phyloP scores from a whole-genome alignment of 92 coral and sea anemone genomes.

The Phymanthus crucifer region DNA sequence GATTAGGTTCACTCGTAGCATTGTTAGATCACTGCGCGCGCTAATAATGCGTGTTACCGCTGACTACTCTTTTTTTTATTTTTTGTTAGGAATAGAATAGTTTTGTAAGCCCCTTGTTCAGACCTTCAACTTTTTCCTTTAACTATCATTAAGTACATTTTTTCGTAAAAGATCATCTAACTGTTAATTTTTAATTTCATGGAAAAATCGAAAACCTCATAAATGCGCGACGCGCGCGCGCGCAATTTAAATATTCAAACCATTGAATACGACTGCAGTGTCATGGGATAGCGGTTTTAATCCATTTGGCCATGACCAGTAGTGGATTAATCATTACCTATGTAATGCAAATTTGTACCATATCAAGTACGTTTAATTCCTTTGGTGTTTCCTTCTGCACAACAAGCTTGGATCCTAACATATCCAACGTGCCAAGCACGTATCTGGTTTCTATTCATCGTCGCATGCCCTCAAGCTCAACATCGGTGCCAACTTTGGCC shows the following conservation, averaged over 20 bases:
- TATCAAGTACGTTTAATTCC: not conserved
- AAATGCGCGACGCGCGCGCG: not conserved
- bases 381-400: not conserved
- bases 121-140: not conserved
- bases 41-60: not conserved
- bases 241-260: too few relatives aligned
- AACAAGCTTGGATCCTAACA: not conserved
- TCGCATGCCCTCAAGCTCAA: not conserved
- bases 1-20: not conserved
- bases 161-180: too few relatives aligned
- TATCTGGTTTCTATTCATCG: conserved; percentile 12
- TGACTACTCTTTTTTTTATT: not conserved
- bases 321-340: not conserved
- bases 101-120: not conserved
- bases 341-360: not conserved
- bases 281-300: not conserved
- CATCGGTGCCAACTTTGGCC: conserved; percentile 11
- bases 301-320: not conserved
- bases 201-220: not conserved
- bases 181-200: too few relatives aligned
- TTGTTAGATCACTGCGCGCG: not conserved
- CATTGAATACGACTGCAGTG: not conserved
- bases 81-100: too few relatives aligned
- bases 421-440: not conserved
- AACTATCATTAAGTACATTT: too few relatives aligned